Conservation (phyloP, 2,797 vertebrate genomes). For the Paramormyrops hopkinsi region DNA sequence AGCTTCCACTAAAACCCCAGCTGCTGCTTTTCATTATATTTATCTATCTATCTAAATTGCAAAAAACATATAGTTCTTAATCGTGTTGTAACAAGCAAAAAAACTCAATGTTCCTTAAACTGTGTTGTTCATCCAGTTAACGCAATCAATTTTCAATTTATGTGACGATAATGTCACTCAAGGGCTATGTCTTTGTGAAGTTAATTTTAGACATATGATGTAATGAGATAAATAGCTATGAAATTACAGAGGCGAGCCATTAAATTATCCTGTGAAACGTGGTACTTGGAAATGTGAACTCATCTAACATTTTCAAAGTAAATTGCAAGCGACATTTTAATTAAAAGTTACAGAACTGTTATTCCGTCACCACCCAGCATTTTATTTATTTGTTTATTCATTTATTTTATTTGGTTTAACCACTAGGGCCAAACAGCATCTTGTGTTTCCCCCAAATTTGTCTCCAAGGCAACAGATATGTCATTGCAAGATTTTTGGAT, state of each 20-base stretch:
- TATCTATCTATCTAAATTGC: not conserved
- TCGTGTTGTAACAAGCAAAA: not conserved
- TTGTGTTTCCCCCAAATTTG: constrained; percentile 40
- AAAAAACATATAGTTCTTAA: not conserved
- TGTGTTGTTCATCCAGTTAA: not conserved
- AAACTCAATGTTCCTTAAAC: not conserved
- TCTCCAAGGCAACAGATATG: constrained; percentile 23
- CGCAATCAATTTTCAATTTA: not conserved
- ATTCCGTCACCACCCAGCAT: constrained; percentile 21
- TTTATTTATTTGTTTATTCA: constrained; percentile 9
- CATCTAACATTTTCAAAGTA: constrained; percentile 10
- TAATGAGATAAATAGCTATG: constrained; percentile 1
- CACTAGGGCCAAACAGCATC: constrained; percentile 31
- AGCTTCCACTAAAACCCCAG: not conserved
- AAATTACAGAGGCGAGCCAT: constrained; percentile 8
- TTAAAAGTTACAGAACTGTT: constrained; percentile 34
- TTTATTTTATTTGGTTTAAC: constrained; percentile 26
- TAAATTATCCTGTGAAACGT: constrained; percentile 26
- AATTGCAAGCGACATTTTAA: constrained; percentile 38
- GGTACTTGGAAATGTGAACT: not conserved
- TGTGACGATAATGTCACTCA: not conserved
- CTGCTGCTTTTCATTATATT: not conserved
- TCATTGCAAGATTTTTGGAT: constrained; percentile 26
- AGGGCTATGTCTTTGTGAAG: not conserved
- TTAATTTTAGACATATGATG: not conserved